Conservation (phyloP, 2,113 vertebrate species). For the Dromiciops gliroides region DNA sequence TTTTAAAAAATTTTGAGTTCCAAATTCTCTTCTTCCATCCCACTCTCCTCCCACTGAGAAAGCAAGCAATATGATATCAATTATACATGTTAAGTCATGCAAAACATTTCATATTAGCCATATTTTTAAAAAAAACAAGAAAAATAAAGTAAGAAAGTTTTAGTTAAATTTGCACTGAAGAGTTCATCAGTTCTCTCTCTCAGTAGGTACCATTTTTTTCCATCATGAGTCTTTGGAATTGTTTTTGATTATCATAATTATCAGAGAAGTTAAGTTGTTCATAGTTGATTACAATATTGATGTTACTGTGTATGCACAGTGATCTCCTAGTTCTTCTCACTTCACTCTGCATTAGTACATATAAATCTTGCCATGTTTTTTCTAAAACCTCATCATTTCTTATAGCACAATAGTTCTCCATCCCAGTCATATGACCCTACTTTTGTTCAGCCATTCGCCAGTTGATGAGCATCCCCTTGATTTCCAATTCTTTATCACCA, state of each 20-base stretch:
- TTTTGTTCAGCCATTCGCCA: not conserved
- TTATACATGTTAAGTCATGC: not conserved
- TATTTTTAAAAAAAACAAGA: no score
- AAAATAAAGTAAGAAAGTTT: not conserved
- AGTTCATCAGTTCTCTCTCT: not conserved
- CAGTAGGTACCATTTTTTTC: not conserved
- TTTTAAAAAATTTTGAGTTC: constrained; percentile 46
- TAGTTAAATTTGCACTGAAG: not conserved
- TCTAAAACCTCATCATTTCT: not conserved
- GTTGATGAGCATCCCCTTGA: not conserved
- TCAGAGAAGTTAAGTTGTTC: not conserved
- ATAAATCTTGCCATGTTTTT: not conserved
- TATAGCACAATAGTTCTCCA: not conserved
- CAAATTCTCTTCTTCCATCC: constrained; percentile 41
- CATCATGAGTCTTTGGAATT: not conserved
- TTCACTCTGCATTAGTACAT: not conserved
- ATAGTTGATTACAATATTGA: not conserved
- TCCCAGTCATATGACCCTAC: not conserved
- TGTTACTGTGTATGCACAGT: not conserved
- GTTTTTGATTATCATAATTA: not conserved
- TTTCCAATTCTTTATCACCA: not conserved
- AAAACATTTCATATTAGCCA: not conserved
- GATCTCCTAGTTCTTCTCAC: not conserved
- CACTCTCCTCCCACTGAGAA: not conserved
- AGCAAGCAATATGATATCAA: not conserved